phyloP scores from a whole-genome alignment of 1,140 invertebrate genomes.

The Caerostris darwini region DNA sequence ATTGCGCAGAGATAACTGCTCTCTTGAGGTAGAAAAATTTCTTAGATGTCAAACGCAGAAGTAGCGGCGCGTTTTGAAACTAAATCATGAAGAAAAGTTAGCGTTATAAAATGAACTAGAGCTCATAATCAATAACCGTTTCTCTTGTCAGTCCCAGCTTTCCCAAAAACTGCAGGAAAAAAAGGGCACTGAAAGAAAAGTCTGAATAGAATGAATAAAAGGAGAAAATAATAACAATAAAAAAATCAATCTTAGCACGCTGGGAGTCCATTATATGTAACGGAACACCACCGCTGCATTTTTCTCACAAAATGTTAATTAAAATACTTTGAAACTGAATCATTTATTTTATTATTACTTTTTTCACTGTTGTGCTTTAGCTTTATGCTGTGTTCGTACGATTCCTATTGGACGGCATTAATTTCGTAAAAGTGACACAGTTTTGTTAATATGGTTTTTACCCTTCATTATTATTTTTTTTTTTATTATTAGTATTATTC shows the following conservation, averaged over 20 bases:
- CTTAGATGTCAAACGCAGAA: slow-evolving; percentile 40
- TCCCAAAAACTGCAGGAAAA: background rate
- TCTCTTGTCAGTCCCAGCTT: slow-evolving; percentile 35
- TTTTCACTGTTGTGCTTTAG: background rate
- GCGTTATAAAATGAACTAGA: slow-evolving; percentile 59
- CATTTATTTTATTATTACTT: slow-evolving; percentile 75
- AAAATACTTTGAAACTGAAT: slow-evolving; percentile 64
- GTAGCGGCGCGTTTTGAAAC: slow-evolving; percentile 10
- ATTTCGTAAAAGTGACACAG: slow-evolving; percentile 58
- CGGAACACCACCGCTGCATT: slow-evolving; percentile 31
- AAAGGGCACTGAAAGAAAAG: slow-evolving; percentile 11
- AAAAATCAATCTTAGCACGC: slow-evolving; percentile 16
- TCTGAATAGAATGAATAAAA: slow-evolving; percentile 52
- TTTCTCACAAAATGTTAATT: slow-evolving; percentile 60
- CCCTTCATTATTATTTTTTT: no score
- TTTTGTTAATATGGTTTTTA: slow-evolving; percentile 55
- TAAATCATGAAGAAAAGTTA: slow-evolving; percentile 61
- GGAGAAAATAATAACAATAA: slow-evolving; percentile 2
- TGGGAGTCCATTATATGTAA: slow-evolving; percentile 54
- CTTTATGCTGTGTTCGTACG: background rate
- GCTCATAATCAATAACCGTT: slow-evolving; percentile 61
- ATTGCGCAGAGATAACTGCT: slow-evolving; percentile 24
- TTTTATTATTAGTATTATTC: background rate
- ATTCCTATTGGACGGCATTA: slow-evolving; percentile 46
- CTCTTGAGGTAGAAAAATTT: slow-evolving; percentile 42